Percentiles rank a stretch among this genome's conserved stretches.
phyloP scores from a whole-genome alignment of 2,888 invertebrate genomes.

The Galerucella pusilla region DNA sequence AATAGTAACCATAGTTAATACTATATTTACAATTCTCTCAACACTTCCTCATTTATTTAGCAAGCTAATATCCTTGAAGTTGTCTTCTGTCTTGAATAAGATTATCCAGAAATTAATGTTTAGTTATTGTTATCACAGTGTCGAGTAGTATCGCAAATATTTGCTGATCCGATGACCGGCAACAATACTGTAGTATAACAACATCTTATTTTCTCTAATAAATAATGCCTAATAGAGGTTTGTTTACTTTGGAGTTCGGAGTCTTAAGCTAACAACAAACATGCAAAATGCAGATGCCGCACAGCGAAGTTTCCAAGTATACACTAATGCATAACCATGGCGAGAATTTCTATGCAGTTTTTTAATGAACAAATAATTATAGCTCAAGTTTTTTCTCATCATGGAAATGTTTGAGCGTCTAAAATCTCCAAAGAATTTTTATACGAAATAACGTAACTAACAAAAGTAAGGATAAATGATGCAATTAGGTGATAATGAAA shows the following conservation, averaged over 20 bases:
- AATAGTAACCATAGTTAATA: too few species aligned
- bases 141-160: constrained; percentile 31
- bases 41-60: not conserved
- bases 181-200: constrained; percentile 18
- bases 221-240: constrained; percentile 37
- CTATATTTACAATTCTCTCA: not conserved
- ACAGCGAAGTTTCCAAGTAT: constrained; percentile 15
- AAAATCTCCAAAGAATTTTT: not conserved
- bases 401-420: not conserved
- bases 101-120: constrained; percentile 28
- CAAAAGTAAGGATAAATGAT: not conserved
- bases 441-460: not conserved
- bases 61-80: not conserved
- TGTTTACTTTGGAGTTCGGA: constrained; percentile 36
- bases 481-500: not conserved
- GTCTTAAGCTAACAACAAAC: constrained; percentile 30
- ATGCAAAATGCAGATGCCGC: constrained; percentile 18
- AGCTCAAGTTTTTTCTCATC: too few species aligned
- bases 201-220: constrained; percentile 40
- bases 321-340: not conserved
- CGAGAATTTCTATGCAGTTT: not conserved
- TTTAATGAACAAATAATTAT: too few species aligned
- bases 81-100: constrained; percentile 7
- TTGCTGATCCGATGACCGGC: constrained; percentile 32
- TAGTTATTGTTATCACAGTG: constrained; percentile 19